These are phyloP conservation scores for Steinernema scapterisci DNA, from an alignment of 2,888 invertebrate genomes.

Conservation along the genomic window DNA sequence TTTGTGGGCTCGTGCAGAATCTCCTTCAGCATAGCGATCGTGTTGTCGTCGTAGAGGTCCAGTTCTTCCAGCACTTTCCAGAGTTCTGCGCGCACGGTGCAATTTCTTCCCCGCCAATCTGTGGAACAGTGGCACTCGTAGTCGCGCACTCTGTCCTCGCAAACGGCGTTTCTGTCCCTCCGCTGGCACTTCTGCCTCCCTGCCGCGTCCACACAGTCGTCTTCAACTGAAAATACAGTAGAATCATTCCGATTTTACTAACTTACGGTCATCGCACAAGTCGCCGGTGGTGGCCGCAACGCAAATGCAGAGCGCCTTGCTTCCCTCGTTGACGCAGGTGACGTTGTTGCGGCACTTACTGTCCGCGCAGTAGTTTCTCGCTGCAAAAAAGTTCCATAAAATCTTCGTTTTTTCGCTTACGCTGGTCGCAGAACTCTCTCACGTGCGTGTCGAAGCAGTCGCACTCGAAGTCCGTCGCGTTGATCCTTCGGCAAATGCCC, in stretches of 20 bases:
- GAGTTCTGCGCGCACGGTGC: not conserved
- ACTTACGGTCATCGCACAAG: not conserved
- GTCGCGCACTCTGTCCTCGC: slow-evolving; percentile 31
- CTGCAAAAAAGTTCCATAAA: too few relatives aligned
- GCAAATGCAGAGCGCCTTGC: not conserved
- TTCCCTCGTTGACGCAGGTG: not conserved
- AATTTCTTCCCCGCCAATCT: slow-evolving; percentile 40
- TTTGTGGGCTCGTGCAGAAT: slow-evolving; percentile 9
- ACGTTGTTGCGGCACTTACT: too few relatives aligned
- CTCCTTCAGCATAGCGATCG: not conserved
- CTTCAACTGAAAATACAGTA: not conserved
- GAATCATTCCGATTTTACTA: too few relatives aligned
- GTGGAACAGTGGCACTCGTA: slow-evolving; percentile 45
- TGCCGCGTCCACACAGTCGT: not conserved
- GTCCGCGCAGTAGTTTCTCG: too few relatives aligned
- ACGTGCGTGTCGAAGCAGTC: too few relatives aligned
- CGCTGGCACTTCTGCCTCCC: not conserved
- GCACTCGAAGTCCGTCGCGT: too few relatives aligned
- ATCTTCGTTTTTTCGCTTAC: too few relatives aligned
- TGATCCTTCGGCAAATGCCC: not conserved
- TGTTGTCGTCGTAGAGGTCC: not conserved
- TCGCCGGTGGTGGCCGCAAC: not conserved
- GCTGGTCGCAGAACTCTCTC: too few relatives aligned
- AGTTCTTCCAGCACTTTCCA: not conserved
- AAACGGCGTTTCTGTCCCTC: slow-evolving; percentile 4